phyloP scores from a whole-genome alignment of 92 coral and sea anemone genomes.

The Blastomussa wellsi region DNA sequence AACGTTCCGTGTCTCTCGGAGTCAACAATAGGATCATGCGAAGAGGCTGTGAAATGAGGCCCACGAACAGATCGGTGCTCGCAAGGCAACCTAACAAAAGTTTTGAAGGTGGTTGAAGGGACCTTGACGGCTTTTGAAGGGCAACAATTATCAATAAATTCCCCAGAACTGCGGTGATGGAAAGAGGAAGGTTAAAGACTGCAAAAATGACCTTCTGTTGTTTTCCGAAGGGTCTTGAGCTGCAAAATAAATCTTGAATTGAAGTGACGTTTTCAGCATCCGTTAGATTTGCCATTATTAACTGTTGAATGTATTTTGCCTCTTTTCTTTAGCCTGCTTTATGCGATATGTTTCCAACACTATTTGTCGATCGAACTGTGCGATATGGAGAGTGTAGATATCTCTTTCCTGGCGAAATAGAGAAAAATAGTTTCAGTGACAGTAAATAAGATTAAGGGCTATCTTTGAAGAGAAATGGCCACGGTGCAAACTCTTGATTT shows the following conservation, averaged over 20 bases:
- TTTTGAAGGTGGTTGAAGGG: background rate
- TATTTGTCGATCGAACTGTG: no score
- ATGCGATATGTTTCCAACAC: no score
- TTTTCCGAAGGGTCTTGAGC: background rate
- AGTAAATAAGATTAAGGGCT: no score
- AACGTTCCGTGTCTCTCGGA: background rate
- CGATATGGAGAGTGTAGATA: no score
- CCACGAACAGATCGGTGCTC: constrained; percentile 4
- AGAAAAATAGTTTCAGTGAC: no score
- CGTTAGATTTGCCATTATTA: background rate
- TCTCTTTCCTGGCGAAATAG: no score
- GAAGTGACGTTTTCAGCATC: background rate
- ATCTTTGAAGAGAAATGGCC: no score
- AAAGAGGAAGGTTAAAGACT: background rate
- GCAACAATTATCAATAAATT: background rate
- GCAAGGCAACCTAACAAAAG: constrained; percentile 13
- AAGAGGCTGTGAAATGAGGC: constrained; percentile 16
- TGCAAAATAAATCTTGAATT: constrained; percentile 1
- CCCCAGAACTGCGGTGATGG: background rate
- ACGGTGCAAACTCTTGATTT: no score
- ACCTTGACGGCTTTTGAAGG: background rate
- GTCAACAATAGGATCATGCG: background rate
- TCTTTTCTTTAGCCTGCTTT: no score
- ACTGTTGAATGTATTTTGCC: no score
- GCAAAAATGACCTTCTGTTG: background rate